Base-by-base conservation (phyloP, 2,888 invertebrate genomes). In the Drosophila mulleri region DNA sequence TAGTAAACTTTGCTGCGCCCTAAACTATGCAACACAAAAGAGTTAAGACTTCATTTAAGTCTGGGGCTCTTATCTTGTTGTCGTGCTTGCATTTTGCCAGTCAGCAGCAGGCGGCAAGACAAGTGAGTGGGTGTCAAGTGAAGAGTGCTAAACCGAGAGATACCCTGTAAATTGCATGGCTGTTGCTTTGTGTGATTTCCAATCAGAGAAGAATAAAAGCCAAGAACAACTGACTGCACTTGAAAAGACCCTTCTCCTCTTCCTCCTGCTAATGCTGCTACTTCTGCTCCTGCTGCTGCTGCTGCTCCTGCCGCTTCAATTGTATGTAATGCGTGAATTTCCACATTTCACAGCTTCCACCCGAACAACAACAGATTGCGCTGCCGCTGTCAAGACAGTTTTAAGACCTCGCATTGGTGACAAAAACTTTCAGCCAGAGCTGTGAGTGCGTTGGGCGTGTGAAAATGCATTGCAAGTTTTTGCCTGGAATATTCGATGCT, bases 311-410 rank as follows among this genome's bases (percentile, higher is more conserved):
- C 44, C 29, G 48, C 56, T 20, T 20, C 60, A 70, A 60, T 42
- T 57, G 39, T 45, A 59, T 56, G 41, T 41, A 79, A 67, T 67
- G 63, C 71, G 65, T 74, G 65, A 74, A 78, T 78, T 76, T 64
- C 47, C 54, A 65, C 64, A 78, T 69, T 61, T 60, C 68, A 44
- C 45, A 42, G 41, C 32, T 32, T 32, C 32, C 32, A 9, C 16
- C 37, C n/a, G 18, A 16, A 57, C 29, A 53, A 53, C 48, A 50
- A 56, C 66, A 78, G 75, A 56, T 57, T 52, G 62, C 41, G 66
- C 35, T 37, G 61, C 45, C 59, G 74, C 53, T 70, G 76, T 78
- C 78, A 66, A 53, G 57, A 50, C 52, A 48, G 52, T 73, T 60
- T 74, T 69, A 69, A 50, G 70, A 60, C 79, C 79, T 62, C 26